Evolutionary conservation across 2,888 invertebrate genomes (phyloP).

Genomic region (Unio delphinus): DNA sequence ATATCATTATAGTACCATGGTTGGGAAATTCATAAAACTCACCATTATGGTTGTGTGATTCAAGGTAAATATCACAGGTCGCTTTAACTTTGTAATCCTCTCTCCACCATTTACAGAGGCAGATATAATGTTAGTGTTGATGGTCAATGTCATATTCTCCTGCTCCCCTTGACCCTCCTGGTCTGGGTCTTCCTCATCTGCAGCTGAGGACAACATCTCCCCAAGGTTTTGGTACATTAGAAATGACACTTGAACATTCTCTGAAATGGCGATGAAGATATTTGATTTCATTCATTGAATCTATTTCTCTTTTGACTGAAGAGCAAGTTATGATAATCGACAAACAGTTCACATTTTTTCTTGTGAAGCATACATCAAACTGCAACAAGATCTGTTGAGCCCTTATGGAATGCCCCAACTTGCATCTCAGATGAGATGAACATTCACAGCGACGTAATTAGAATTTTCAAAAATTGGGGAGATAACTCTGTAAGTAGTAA

Average conservation of each 20-base stretch:
- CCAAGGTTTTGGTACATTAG: slow-evolving; percentile 53
- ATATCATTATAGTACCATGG: background rate
- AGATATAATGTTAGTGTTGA: slow-evolving; percentile 64
- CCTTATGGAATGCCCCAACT: no score
- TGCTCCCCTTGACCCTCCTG: background rate
- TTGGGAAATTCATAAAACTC: background rate
- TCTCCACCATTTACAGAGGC: slow-evolving; percentile 52
- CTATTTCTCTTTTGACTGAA: no score
- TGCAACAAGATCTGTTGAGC: no score
- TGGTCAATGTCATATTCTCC: slow-evolving; percentile 12
- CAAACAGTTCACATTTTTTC: no score
- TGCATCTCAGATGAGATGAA: no score
- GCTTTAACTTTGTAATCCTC: slow-evolving; percentile 21
- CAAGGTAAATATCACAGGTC: slow-evolving; percentile 88
- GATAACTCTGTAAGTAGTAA: no score
- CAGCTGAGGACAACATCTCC: slow-evolving; percentile 40
- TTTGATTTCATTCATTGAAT: no score
- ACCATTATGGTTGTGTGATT: slow-evolving; percentile 79
- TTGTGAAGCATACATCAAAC: no score
- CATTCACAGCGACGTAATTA: no score
- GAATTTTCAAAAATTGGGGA: no score
- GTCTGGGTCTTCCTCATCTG: slow-evolving; percentile 8
- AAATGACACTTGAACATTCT: slow-evolving; percentile 35
- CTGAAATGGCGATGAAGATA: no score
- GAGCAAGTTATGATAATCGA: no score